Percentiles rank a stretch among this genome's conserved stretches.
Evolutionary conservation across 2,888 invertebrate species (phyloP).

Genomic region (Eudemis profundana): DNA sequence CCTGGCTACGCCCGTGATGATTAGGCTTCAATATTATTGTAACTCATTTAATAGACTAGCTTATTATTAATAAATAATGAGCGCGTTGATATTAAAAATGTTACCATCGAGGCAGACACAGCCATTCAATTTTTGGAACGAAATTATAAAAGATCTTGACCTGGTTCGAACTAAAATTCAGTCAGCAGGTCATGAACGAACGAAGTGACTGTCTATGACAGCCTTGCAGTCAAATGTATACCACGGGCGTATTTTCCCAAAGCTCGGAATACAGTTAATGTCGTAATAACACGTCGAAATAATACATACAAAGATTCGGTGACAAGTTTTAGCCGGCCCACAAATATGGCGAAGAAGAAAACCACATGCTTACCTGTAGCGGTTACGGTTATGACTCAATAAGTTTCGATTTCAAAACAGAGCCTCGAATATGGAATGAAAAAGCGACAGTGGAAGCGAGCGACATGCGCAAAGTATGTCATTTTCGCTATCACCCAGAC

Average conservation of each 20-base stretch:
- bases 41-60: too few relatives aligned
- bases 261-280: constrained; percentile 52
- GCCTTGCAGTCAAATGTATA: constrained; percentile 70
- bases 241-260: constrained; percentile 65
- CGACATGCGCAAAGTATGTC: constrained; percentile 72
- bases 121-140: constrained; percentile 70
- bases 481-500: constrained; percentile 83
- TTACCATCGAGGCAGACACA: constrained; percentile 51
- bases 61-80: too few relatives aligned
- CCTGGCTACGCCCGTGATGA: too few relatives aligned
- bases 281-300: neutral
- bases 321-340: neutral
- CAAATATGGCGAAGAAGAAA: constrained; percentile 19
- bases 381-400: constrained; percentile 67
- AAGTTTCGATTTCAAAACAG: constrained; percentile 77
- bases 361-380: constrained; percentile 10
- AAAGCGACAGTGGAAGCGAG: constrained; percentile 68
- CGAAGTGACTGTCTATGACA: constrained; percentile 80
- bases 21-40: too few relatives aligned
- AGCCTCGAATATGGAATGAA: constrained; percentile 78
- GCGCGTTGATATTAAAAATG: constrained; percentile 49
- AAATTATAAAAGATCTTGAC: constrained; percentile 81
- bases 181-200: constrained; percentile 83
- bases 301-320: neutral
- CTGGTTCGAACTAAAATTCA: constrained; percentile 78